A percentile compares a stretch with the other conserved stretches of the same genome.
Evolutionary conservation across 2,797 vertebrate species (phyloP).

Genomic region (Sebastes kiyomatsui): DNA sequence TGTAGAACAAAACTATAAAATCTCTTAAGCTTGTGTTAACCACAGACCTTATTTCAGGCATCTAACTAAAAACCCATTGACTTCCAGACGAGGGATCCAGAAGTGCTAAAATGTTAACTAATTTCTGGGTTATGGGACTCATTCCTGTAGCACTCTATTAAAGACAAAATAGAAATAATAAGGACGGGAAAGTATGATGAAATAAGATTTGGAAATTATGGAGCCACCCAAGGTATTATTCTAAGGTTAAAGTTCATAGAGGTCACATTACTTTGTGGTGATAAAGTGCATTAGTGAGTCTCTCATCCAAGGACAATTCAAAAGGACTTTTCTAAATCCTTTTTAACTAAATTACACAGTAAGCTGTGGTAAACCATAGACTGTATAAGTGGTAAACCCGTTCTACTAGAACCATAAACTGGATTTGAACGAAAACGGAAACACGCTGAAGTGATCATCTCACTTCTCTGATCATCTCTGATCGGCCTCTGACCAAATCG

Average conservation of each 20-base stretch:
- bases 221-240: neutral
- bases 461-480: constrained; percentile 16
- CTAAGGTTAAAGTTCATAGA: neutral
- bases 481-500: neutral
- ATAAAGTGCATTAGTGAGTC: neutral
- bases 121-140: too few relatives aligned
- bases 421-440: constrained; percentile 26
- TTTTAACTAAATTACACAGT: too few relatives aligned
- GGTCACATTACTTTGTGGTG: neutral
- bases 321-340: neutral
- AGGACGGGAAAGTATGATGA: too few relatives aligned
- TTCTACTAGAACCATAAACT: neutral
- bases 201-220: neutral
- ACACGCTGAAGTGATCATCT: accelerated
- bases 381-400: neutral
- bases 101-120: too few relatives aligned
- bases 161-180: neutral
- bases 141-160: too few relatives aligned
- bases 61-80: too few relatives aligned
- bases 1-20: too few relatives aligned
- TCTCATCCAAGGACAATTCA: neutral
- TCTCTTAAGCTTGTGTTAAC: too few relatives aligned
- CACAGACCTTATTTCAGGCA: too few relatives aligned
- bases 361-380: neutral
- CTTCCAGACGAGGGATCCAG: too few relatives aligned